Conservation (phyloP, 2,113 vertebrate genomes). For the Lophochroa leadbeateri region DNA sequence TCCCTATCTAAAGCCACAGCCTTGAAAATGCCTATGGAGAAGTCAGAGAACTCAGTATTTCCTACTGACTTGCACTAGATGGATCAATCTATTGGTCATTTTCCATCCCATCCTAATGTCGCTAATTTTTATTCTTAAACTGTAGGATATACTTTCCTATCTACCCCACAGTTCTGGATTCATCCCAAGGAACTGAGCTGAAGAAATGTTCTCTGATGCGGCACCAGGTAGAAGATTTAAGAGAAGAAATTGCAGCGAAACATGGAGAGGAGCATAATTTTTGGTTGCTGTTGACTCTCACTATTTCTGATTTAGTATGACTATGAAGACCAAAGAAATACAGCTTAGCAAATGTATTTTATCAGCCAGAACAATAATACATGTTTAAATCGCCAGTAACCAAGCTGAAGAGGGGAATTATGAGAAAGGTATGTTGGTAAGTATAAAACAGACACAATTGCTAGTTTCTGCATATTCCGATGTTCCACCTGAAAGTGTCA, state of each 20-base stretch:
- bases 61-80: neutral
- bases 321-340: neutral
- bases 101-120: neutral
- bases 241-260: neutral
- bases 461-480: neutral
- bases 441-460: neutral
- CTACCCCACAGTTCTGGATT: neutral
- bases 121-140: neutral
- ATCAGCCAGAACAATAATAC: neutral
- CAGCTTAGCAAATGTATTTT: neutral
- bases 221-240: neutral
- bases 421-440: neutral
- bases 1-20: neutral
- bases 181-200: neutral
- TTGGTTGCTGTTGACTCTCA: neutral
- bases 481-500: neutral
- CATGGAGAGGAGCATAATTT: neutral
- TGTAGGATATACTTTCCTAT: neutral
- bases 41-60: neutral
- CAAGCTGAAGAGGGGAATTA: neutral
- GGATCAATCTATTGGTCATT: neutral
- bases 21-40: neutral
- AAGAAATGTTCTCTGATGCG: neutral
- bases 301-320: neutral
- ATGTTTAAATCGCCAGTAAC: neutral